phyloP scores from a whole-genome alignment of 2,113 vertebrate species.

The Chroicocephalus ridibundus region DNA sequence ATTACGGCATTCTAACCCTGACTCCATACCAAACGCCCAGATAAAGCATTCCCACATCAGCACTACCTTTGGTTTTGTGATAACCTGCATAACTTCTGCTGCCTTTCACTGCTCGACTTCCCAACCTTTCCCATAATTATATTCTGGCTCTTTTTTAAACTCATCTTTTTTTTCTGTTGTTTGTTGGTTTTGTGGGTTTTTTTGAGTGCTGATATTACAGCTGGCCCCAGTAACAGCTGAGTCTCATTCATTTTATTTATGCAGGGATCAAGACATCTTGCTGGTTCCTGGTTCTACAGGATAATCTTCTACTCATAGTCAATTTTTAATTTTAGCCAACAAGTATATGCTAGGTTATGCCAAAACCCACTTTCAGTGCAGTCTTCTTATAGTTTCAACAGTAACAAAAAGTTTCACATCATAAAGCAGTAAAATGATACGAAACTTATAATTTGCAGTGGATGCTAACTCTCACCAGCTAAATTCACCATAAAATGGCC shows the following conservation, averaged over 20 bases:
- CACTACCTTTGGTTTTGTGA: background rate
- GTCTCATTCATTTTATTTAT: background rate
- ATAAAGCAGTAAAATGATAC: background rate
- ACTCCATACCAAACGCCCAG: background rate
- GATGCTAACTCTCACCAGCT: background rate
- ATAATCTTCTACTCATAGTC: background rate
- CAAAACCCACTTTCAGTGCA: background rate
- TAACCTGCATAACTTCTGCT: background rate
- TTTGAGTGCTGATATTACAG: background rate
- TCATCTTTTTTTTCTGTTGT: background rate
- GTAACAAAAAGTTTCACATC: background rate
- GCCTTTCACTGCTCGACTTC: background rate
- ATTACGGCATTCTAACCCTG: fast-evolving
- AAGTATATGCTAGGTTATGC: background rate
- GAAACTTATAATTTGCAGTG: background rate
- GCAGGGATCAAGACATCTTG: background rate
- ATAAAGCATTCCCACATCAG: background rate
- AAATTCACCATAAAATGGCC: background rate
- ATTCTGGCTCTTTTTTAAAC: background rate
- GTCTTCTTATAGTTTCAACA: background rate
- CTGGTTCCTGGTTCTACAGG: background rate
- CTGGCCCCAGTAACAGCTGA: background rate
- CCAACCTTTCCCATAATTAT: background rate
- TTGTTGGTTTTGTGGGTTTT: background rate
- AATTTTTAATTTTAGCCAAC: background rate